Percentiles rank a stretch among this genome's conserved stretches.
Evolutionary conservation across 2,113 vertebrate species (phyloP).

Genomic region (Pomatorhinus ruficollis): DNA sequence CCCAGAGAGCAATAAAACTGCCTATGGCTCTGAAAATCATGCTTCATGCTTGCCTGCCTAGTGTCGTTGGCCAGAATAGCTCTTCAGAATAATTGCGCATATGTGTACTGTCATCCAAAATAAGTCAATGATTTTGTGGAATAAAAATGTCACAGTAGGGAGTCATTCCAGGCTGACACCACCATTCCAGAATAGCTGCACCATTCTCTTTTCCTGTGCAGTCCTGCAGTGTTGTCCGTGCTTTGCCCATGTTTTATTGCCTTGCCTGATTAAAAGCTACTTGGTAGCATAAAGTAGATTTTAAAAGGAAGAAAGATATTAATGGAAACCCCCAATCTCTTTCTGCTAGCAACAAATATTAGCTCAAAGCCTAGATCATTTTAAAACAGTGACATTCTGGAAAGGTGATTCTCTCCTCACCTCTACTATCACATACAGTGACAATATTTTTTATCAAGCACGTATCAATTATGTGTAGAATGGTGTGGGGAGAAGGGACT

Average conservation of each 20-base stretch:
- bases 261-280: background rate
- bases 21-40: slow-evolving; percentile 1
- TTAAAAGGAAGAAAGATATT: background rate
- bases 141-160: slow-evolving; percentile 14
- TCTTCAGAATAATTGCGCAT: background rate
- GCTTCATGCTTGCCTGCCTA: background rate
- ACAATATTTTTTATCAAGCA: background rate
- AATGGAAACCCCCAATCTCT: background rate
- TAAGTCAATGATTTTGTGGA: slow-evolving; percentile 42
- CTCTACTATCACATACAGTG: background rate
- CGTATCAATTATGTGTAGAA: background rate
- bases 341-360: background rate
- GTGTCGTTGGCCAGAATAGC: background rate
- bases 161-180: background rate
- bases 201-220: background rate
- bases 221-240: background rate
- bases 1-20: background rate
- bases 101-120: slow-evolving; percentile 33
- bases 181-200: background rate
- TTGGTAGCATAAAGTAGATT: background rate
- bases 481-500: background rate
- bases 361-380: background rate
- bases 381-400: background rate
- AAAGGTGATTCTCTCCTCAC: background rate
- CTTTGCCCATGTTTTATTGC: background rate